Evolutionary conservation across 2,888 invertebrate species (phyloP).

Genomic region (Busseola fusca): DNA sequence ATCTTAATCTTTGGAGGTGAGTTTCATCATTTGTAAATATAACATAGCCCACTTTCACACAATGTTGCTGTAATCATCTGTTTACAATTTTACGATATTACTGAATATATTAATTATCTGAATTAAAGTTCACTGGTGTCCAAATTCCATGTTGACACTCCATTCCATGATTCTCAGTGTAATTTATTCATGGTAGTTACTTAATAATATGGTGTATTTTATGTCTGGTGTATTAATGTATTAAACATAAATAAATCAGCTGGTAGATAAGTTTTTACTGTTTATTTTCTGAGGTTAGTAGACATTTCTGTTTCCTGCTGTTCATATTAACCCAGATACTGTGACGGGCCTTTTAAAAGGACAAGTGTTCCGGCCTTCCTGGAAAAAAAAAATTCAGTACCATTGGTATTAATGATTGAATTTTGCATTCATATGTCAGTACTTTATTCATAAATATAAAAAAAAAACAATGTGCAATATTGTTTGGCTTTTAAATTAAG

Average conservation of each 20-base stretch:
- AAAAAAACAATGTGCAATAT: neutral
- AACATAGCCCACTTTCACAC: conserved; percentile 25
- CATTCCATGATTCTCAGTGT: conserved; percentile 7
- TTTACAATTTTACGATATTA: conserved; percentile 5
- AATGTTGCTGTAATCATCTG: conserved; percentile 14
- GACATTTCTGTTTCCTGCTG: neutral
- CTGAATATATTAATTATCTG: conserved; percentile 18
- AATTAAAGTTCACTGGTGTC: conserved; percentile 12
- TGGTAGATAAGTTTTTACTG: conserved; percentile 9
- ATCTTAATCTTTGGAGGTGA: conserved; percentile 59
- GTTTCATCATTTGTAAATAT: conserved; percentile 55
- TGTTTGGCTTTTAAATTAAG: neutral
- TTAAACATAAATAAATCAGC: conserved; percentile 38
- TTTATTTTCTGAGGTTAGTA: conserved; percentile 18
- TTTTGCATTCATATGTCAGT: neutral
- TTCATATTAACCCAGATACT: neutral
- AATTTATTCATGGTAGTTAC: conserved; percentile 23
- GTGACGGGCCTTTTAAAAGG: neutral
- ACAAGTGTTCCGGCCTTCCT: neutral
- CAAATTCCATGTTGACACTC: conserved; percentile 16
- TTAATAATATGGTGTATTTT: conserved; percentile 30
- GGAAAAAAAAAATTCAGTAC: neutral
- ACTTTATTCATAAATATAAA: neutral
- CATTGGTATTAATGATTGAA: neutral
- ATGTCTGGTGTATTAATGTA: conserved; percentile 20